phyloP scores from a whole-genome alignment of 2,888 invertebrate species.

The Cetonia aurata region DNA sequence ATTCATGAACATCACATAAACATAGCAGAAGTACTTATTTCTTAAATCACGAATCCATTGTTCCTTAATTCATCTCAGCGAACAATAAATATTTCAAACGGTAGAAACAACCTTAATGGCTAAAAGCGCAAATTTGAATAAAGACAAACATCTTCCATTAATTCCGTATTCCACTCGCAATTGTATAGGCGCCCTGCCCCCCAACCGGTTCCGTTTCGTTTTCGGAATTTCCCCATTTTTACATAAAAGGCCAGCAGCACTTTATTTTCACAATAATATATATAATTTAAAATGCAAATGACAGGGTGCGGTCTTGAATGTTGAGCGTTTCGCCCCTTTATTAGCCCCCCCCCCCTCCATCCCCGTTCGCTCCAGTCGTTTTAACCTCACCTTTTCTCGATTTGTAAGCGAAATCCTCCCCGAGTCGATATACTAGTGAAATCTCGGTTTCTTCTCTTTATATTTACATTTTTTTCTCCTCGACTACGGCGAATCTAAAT shows the following conservation, averaged over 20 bases:
- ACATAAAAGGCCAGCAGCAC: slow-evolving; percentile 1
- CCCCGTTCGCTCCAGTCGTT: no score
- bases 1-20: no score
- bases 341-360: neutral
- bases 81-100: neutral
- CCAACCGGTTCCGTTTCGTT: slow-evolving; percentile 9
- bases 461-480: slow-evolving; percentile 1
- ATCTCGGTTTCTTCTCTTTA: slow-evolving; percentile 16
- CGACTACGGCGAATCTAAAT: slow-evolving; percentile 2
- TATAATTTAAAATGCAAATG: slow-evolving; percentile 34
- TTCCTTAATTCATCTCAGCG: neutral
- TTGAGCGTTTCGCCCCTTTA: neutral
- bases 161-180: slow-evolving; percentile 9
- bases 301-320: neutral
- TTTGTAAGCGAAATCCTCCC: neutral
- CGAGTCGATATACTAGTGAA: neutral
- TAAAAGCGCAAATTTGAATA: slow-evolving; percentile 12
- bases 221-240: slow-evolving; percentile 1
- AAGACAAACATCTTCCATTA: neutral
- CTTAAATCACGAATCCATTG: no score
- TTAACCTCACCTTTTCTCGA: slow-evolving; percentile 5
- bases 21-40: no score
- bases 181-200: neutral
- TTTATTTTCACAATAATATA: slow-evolving; percentile 21
- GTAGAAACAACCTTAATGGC: neutral